Base-by-base conservation (phyloP, 2,113 vertebrate genomes). In the Salvelinus sp. region DNA sequence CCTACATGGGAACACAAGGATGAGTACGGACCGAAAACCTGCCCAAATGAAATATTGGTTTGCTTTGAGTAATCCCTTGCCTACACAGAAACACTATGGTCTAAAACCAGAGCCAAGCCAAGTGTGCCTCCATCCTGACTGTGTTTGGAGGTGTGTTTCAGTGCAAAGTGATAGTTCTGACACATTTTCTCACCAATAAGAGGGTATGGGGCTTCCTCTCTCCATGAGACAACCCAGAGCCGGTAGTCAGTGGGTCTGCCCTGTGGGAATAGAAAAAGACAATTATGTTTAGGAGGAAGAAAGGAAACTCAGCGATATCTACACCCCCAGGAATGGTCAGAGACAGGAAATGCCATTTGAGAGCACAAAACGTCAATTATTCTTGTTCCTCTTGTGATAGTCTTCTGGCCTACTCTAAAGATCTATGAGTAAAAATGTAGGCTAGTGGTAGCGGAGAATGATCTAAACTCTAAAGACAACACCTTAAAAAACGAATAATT, bases 141-240 rank as follows among this genome's bases (percentile, higher is more conserved):
- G 13, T 60, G n/a, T 50, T 44, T 74, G 9, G 44, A n/a, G 20
- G 47, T 22, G 38, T 62, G 18, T 69, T 65, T 68, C 50, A 44
- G 38, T 50, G 75, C 16, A 33, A 3, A 25, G 23, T 27, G 62
- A 64, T 38, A 44, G 38, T 50, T 13, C 18, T 25, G 50, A 14
- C 27, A 12, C 60, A 27, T 71, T 27, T 57, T 82, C 90, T 93
- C 89, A 95, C 93, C 93, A 78, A 94, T 89, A 48, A 95, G 92
- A n/a, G 92, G 91, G 60, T 91, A 93, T 44, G 89, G 80, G 47
- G 91, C 77, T 22, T 92, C 91, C 67, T 94, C 91, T 78, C 90
- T 93, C 80, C 91, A 91, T 47, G 92, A 83, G 54, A 91, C 86
- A 65, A 94, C 94, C 91, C 94, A 94, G 54, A 94, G 90, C 73